Conservation (phyloP, 2,113 vertebrate genomes). For the Numida meleagris region DNA sequence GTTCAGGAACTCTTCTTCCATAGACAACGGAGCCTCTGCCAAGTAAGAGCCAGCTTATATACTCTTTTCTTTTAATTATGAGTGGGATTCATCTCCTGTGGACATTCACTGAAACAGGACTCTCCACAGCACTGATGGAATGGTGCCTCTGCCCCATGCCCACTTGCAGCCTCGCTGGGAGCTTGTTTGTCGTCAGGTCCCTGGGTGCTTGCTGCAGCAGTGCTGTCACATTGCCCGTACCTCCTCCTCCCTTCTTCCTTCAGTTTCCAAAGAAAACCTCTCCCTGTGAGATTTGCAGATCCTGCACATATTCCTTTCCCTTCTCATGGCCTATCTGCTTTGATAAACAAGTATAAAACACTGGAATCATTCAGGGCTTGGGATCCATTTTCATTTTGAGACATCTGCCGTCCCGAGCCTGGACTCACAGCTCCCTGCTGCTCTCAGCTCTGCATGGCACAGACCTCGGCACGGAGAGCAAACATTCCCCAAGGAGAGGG, state of each 20-base stretch:
- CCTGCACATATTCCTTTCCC: background rate
- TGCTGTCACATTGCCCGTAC: background rate
- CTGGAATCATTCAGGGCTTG: background rate
- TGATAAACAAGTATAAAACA: background rate
- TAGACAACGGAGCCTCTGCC: background rate
- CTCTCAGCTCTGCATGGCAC: background rate
- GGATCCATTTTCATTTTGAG: background rate
- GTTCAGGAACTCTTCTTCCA: background rate
- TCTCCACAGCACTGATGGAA: background rate
- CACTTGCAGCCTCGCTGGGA: background rate
- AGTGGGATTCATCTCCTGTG: background rate
- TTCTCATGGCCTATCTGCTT: background rate
- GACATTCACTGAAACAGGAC: accelerated
- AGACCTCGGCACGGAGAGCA: background rate
- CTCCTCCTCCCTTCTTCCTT: background rate
- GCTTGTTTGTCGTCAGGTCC: accelerated
- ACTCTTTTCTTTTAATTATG: background rate
- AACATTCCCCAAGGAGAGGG: background rate
- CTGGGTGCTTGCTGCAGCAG: too few relatives aligned
- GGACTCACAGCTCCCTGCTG: background rate
- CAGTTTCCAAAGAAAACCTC: background rate
- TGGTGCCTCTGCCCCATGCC: accelerated
- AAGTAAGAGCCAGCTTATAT: background rate
- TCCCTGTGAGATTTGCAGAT: background rate
- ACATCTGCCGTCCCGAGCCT: accelerated